Conservation (phyloP, 2,888 invertebrate genomes). For the Augiades crinisus region DNA sequence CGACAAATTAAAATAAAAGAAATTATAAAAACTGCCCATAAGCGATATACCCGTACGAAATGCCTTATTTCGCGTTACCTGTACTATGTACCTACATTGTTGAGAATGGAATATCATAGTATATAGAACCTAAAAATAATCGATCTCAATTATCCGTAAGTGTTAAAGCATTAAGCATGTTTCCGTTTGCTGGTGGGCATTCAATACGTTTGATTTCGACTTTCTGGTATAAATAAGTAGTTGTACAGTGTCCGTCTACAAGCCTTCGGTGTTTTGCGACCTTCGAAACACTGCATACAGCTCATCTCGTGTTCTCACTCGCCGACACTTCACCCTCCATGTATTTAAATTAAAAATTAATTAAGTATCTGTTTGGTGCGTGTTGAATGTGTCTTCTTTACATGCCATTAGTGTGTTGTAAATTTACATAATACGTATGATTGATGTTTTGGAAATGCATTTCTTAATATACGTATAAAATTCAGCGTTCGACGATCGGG, state of each 20-base stretch:
- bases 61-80: slow-evolving; percentile 80
- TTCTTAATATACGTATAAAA: slow-evolving; percentile 72
- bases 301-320: slow-evolving; percentile 39
- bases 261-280: slow-evolving; percentile 42
- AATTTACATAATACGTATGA: slow-evolving; percentile 65
- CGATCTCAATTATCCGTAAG: slow-evolving; percentile 78
- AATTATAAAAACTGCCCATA: slow-evolving; percentile 46
- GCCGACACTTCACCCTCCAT: slow-evolving; percentile 47
- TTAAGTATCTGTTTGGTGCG: slow-evolving; percentile 67
- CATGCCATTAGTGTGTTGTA: slow-evolving; percentile 69
- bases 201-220: slow-evolving; percentile 31
- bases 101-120: slow-evolving; percentile 64
- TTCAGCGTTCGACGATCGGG: slow-evolving; percentile 60
- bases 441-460: slow-evolving; percentile 71
- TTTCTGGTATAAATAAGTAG: slow-evolving; percentile 35
- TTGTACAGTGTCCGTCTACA: slow-evolving; percentile 56
- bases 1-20: slow-evolving; percentile 30
- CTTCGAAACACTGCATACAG: slow-evolving; percentile 13
- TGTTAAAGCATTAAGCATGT: slow-evolving; percentile 57
- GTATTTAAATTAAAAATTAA: slow-evolving; percentile 51
- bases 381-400: slow-evolving; percentile 75
- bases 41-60: slow-evolving; percentile 53
- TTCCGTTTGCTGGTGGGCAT: slow-evolving; percentile 37
- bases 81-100: slow-evolving; percentile 71
- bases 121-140: slow-evolving; percentile 69